Evolutionary conservation across 92 coral and sea anemone genomes (phyloP), one percentile per base, ranked within the genome.

Genomic region (Umimayanthus chanpuru): DNA sequence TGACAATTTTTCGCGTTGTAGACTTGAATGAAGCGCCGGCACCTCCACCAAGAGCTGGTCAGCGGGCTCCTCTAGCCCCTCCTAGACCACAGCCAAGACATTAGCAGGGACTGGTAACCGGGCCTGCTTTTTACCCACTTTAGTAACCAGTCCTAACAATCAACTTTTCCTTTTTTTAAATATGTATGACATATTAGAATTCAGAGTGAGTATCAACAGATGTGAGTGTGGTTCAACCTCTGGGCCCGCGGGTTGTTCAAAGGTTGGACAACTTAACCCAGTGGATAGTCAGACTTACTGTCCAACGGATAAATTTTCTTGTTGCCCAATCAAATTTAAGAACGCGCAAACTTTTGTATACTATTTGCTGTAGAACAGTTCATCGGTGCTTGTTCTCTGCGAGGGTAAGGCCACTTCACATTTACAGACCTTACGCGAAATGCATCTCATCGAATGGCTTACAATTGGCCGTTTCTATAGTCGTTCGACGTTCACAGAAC

Each of bases 1-100:
- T 25, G 58, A 53, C 64, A 9, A 53, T 55, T 16, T 23, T 26
- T 56, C 56, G 71, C 39, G 21, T 72, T 72, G 25, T 30, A 80
- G 84, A 32, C 71, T 7, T 6, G 49, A 72, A 80, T 6, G 72
- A 56, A 15, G 30, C 49, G 39, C 84, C 84, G 21, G 26, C 26
- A 9, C 84, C 47, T 5, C 84, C 47, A 29, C 56, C 67, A 32
- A 80, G 41, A 80, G 50, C 84, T 55, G 67, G 84, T 80, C 84
- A 80, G 84, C 84, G 72, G 84, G 72, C 84, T 80, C 84, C 84
- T 9, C 72, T 56, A 20, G 84, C 84, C 32, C 84, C 84, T 5
- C 84, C 25, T 1, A 79, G 67, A 26, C 41, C 82, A 50, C 82
- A 49, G 18, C 82, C 58, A 55, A 39, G 84, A 80, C 49, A 32